These are phyloP conservation scores for Rhynchonema sp. DNA, from an alignment of 2,888 invertebrate genomes.

Conservation along the genomic window DNA sequence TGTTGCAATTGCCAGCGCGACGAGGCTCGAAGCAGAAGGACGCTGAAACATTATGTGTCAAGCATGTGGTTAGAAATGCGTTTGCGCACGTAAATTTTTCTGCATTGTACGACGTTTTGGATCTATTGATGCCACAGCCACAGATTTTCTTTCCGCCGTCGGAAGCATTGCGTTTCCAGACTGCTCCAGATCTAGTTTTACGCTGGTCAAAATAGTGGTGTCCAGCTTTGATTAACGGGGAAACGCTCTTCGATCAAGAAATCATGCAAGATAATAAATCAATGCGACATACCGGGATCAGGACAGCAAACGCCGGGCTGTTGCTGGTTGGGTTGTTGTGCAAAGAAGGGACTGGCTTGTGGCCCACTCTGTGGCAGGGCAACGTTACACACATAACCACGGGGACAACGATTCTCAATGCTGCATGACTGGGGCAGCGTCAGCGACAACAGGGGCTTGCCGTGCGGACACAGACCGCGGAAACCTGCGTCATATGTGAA, in stretches of 20 bases:
- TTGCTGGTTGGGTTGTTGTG: not conserved
- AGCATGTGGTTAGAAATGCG: not conserved
- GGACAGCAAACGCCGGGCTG: not conserved
- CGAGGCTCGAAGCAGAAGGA: not conserved
- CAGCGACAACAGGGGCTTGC: constrained; percentile 6
- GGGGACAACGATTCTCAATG: constrained; percentile 9
- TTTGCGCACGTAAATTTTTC: not conserved
- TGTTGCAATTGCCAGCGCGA: not conserved
- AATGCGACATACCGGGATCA: not conserved
- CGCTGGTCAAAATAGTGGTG: too few relatives aligned
- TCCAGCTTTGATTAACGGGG: not conserved
- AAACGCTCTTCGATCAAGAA: not conserved
- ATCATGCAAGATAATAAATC: too few relatives aligned
- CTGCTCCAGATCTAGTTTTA: too few relatives aligned
- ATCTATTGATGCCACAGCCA: too few relatives aligned
- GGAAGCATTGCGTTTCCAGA: too few relatives aligned
- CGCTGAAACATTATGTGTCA: not conserved
- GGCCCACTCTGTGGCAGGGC: not conserved
- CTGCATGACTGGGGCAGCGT: constrained; percentile 6
- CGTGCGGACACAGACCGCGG: constrained; percentile 10
- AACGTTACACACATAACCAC: constrained; percentile 9
- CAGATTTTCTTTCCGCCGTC: too few relatives aligned
- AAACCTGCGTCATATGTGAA: constrained; percentile 5
- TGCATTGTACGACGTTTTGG: too few relatives aligned
- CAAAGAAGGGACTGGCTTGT: not conserved